Base-by-base conservation (phyloP, 2,797 vertebrate genomes). In the Rallus crepitans region DNA sequence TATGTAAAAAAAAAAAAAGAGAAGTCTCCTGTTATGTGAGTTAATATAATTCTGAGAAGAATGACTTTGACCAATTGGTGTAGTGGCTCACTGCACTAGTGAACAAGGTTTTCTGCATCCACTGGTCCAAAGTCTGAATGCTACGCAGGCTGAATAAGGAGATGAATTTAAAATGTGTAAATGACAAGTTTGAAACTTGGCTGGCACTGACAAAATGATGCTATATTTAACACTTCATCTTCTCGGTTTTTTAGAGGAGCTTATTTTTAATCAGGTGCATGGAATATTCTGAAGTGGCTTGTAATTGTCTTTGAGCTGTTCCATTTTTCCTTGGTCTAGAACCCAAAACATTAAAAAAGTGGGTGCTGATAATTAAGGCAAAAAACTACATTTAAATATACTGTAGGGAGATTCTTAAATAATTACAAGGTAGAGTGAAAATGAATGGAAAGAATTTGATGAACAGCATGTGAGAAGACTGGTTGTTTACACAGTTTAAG, bases 31-130 rank as follows among this genome's bases (percentile, higher is more conserved):
- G 72, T 85, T 95, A 42, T 72, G 82, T 16, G 79, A 94, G 93
- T 93, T 96, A 96, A 97, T 96, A 81, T 91, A 95, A 96, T 97
- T 96, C 95, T 68, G 93, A 95, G 87, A 96, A 96, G 94, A 97
- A 94, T 94, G 85, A 89, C 90, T 96, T 83, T 71, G 93, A 85
- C 95, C 95, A 96, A 94, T 86, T 78, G 93, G 88, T 0, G 89
- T 81, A 95, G 96, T 96, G 97, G 90, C 92, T 97, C 85, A 97
- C 94, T 77, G 96, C 96, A 96, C 96, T 95, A 72, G 75, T 96
- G 96, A 97, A 59, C 95, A 96, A 83, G 90, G 72, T 35, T 96
- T 96, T 93, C 92, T 94, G 93, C 89, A 97, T 60, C 87, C 96
- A 96, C 39, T 85, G 92, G 91, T 97, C 95, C 96, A 90, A 95